Percentiles rank a stretch among this genome's conserved stretches.
phyloP scores from a whole-genome alignment of 2,888 invertebrate genomes.

The Papilio demoleus region DNA sequence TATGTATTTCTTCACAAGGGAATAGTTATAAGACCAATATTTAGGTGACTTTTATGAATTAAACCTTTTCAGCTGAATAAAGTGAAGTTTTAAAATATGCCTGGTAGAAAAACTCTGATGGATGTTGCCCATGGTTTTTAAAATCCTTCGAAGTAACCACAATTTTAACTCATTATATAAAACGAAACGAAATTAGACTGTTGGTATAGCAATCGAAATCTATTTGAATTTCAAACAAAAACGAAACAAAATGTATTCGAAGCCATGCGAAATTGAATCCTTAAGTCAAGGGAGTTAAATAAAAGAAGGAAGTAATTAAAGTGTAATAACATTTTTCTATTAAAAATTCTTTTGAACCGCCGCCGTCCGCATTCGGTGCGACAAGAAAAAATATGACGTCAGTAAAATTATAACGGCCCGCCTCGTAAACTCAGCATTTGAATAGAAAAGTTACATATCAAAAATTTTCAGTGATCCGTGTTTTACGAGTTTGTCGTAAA shows the following conservation, averaged over 20 bases:
- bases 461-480: conserved; percentile 83
- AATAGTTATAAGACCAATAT: background rate
- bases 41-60: background rate
- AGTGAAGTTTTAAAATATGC: too few relatives aligned
- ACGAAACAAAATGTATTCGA: conserved; percentile 30
- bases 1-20: background rate
- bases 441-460: conserved; percentile 83
- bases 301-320: conserved; percentile 79
- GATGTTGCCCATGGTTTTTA: background rate
- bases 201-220: conserved; percentile 11
- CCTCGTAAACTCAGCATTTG: conserved; percentile 79
- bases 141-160: background rate
- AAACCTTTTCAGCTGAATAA: too few relatives aligned
- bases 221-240: conserved; percentile 13
- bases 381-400: conserved; percentile 77
- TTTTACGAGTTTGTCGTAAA: conserved; percentile 82
- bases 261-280: conserved; percentile 67
- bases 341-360: conserved; percentile 73
- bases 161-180: conserved; percentile 3
- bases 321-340: conserved; percentile 74
- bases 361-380: conserved; percentile 70
- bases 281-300: conserved; percentile 54
- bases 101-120: too few relatives aligned
- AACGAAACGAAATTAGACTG: background rate
- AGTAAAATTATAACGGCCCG: conserved; percentile 80